A percentile compares a stretch with the other conserved stretches of the same genome.
Evolutionary conservation across 1,140 invertebrate species (phyloP).

Genomic region (Pseudomyrmex pallidus): DNA sequence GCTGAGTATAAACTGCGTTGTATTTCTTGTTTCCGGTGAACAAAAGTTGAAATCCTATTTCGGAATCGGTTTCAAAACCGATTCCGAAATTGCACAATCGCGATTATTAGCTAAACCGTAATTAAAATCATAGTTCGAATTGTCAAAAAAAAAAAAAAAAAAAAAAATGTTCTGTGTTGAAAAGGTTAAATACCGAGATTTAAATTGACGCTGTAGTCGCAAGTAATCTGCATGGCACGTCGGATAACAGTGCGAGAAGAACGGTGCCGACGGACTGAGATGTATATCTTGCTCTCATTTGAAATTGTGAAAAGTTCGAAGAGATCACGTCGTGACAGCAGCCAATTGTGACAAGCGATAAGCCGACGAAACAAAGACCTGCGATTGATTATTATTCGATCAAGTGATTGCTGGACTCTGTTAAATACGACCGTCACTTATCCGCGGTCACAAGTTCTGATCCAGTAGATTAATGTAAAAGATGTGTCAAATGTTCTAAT

Average conservation of each 20-base stretch:
- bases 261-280: constrained; percentile 30
- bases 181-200: background rate
- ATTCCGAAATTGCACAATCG: background rate
- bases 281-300: constrained; percentile 1
- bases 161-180: too few relatives aligned
- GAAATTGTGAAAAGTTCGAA: background rate
- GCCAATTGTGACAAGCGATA: constrained; percentile 17
- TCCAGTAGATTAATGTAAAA: background rate
- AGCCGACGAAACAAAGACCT: background rate
- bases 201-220: background rate
- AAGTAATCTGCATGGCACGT: constrained; percentile 9
- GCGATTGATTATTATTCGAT: background rate
- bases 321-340: background rate
- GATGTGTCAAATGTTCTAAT: background rate
- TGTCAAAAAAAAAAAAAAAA: too few relatives aligned
- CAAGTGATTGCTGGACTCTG: background rate
- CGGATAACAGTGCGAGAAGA: constrained; percentile 38
- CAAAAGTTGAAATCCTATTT: too few relatives aligned
- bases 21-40: too few relatives aligned
- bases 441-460: background rate
- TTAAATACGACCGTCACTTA: background rate
- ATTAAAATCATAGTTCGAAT: background rate
- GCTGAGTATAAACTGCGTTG: too few relatives aligned
- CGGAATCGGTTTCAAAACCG: too few relatives aligned
- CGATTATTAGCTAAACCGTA: background rate